Evolutionary conservation across 2,113 vertebrate species (phyloP).

Genomic region (Acanthisitta chloris): DNA sequence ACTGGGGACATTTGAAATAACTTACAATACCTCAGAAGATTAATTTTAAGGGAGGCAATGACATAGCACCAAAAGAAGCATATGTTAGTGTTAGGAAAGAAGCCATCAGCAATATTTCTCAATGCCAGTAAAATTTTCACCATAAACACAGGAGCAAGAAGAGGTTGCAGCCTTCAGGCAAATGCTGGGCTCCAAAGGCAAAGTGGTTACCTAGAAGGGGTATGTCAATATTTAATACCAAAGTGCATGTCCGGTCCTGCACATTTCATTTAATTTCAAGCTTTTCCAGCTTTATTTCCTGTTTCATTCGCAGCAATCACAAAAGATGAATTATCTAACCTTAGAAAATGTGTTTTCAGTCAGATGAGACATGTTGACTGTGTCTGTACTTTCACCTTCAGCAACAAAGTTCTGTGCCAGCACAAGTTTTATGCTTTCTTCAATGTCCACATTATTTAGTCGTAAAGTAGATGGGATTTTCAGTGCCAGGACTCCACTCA

Average conservation of each 20-base stretch:
- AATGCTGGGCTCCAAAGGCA: background rate
- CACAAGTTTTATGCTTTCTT: background rate
- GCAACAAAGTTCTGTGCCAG: background rate
- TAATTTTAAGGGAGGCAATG: background rate
- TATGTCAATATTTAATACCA: slow-evolving; percentile 19
- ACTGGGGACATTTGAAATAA: background rate
- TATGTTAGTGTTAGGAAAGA: background rate
- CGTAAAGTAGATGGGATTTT: background rate
- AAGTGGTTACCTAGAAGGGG: background rate
- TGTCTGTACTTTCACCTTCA: background rate
- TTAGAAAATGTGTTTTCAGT: background rate
- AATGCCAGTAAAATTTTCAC: background rate
- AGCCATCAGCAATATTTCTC: background rate
- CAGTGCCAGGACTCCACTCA: background rate
- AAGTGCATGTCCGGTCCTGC: background rate
- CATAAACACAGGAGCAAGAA: background rate
- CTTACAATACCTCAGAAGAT: background rate
- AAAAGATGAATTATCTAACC: background rate
- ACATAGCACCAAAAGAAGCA: background rate
- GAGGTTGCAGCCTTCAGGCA: background rate
- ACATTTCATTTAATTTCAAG: slow-evolving; percentile 9
- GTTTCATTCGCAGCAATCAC: background rate
- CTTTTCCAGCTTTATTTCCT: background rate
- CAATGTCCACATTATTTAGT: background rate
- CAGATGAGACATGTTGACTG: background rate